These are phyloP conservation scores for Nephrotoma guestfalica DNA, from an alignment of 2,888 invertebrate genomes.

Conservation along the genomic window DNA sequence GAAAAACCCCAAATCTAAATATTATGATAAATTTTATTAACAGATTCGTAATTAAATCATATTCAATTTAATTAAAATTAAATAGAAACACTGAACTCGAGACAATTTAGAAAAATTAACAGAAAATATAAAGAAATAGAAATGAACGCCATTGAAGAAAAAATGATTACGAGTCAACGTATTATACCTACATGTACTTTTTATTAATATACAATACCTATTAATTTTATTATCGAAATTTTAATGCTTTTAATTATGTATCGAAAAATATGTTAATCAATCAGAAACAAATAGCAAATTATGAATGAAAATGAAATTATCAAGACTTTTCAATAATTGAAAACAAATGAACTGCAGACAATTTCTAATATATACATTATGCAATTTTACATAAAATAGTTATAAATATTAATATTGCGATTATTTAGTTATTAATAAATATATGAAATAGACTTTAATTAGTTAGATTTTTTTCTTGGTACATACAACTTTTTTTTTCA, in stretches of 20 bases:
- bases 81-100: background rate
- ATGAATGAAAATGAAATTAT: background rate
- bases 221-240: background rate
- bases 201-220: background rate
- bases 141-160: slow-evolving; percentile 1
- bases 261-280: background rate
- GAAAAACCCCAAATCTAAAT: background rate
- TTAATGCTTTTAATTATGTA: background rate
- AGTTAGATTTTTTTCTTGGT: background rate
- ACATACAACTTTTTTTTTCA: background rate
- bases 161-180: slow-evolving; percentile 3
- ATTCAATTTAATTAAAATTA: background rate
- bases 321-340: background rate
- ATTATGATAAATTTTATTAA: background rate
- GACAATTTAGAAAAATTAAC: background rate
- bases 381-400: background rate
- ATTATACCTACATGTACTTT: background rate
- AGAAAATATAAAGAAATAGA: background rate
- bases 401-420: background rate
- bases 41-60: background rate
- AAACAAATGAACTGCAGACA: background rate
- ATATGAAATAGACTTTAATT: background rate
- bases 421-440: background rate
- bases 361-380: background rate
- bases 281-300: background rate